phyloP scores from a whole-genome alignment of 2,113 vertebrate genomes.

The Choloepus hoffmanni region DNA sequence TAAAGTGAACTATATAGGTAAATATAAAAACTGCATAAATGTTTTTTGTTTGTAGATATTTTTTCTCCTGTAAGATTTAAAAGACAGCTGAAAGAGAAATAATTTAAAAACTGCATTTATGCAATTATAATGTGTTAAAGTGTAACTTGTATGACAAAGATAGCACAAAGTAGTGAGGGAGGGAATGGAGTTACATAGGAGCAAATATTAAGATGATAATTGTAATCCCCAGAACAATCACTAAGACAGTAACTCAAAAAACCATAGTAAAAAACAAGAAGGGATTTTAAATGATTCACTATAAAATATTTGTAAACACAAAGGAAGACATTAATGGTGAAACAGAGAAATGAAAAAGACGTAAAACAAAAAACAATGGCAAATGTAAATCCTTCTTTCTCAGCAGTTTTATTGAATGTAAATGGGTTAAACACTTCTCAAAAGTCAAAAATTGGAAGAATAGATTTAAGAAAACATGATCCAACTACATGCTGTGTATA shows the following conservation, averaged over 20 bases:
- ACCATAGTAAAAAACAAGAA: neutral
- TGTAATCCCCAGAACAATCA: neutral
- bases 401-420: neutral
- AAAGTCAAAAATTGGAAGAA: neutral
- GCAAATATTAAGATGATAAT: neutral
- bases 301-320: neutral
- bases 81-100: neutral
- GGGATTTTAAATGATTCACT: neutral
- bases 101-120: neutral
- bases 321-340: neutral
- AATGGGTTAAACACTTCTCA: neutral
- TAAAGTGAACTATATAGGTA: neutral
- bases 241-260: neutral
- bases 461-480: neutral
- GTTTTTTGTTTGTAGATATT: neutral
- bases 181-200: neutral
- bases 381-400: neutral
- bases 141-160: neutral
- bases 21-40: neutral
- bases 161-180: neutral
- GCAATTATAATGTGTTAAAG: neutral
- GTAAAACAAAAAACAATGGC: neutral
- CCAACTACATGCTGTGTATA: neutral
- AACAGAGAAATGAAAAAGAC: neutral
- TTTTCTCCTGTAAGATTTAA: neutral